A percentile compares a stretch with the other conserved stretches of the same genome.
Conservation (phyloP, 2,113 vertebrate species). For the Corythoichthys haematopterus region DNA sequence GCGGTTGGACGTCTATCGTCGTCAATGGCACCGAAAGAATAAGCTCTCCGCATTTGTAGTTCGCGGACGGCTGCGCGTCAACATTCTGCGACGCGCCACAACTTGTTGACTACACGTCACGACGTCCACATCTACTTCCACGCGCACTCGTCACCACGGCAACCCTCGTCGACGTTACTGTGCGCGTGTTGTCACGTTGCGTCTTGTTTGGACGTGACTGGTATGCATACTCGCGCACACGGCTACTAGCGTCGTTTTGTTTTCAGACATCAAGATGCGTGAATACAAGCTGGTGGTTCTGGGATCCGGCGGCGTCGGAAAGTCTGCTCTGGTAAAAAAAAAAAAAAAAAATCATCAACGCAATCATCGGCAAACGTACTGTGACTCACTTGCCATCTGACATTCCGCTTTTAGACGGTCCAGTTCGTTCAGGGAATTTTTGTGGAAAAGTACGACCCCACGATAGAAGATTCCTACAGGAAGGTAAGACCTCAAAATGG, state of each 20-base stretch:
- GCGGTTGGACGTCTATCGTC: too few species aligned
- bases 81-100: neutral
- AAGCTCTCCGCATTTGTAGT: neutral
- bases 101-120: constrained; percentile 1
- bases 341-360: too few species aligned
- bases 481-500: constrained; percentile 48
- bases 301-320: constrained; percentile 67
- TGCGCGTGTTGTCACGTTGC: constrained; percentile 21
- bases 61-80: neutral
- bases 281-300: constrained; percentile 70
- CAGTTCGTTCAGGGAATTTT: constrained; percentile 71
- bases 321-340: constrained; percentile 63
- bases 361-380: too few species aligned
- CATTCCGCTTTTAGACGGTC: constrained; percentile 48
- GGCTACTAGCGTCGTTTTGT: constrained; percentile 16
- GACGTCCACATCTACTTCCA: constrained; percentile 4
- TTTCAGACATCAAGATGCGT: constrained; percentile 64
- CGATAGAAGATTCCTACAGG: constrained; percentile 71
- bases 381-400: neutral
- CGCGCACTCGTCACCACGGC: constrained; percentile 24
- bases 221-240: constrained; percentile 26
- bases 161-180: constrained; percentile 20
- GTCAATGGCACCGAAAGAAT: too few species aligned
- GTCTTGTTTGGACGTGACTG: constrained; percentile 41
- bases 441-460: constrained; percentile 69